Evolutionary conservation across 2,888 invertebrate species (phyloP), one percentile per base, ranked within the genome.

Genomic region (Clusia tigrina): DNA sequence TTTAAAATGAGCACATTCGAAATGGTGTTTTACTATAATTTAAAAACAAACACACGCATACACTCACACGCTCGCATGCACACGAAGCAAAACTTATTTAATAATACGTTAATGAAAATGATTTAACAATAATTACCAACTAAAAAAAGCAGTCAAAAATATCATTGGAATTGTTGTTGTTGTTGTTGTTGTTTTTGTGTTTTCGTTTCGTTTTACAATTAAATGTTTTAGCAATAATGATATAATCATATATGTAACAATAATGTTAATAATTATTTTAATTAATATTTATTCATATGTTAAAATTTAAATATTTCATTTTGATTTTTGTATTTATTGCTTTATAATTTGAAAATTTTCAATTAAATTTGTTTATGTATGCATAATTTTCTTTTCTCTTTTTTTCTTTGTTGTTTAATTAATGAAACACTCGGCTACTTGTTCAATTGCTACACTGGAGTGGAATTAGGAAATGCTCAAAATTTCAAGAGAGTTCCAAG

Each of bases 101-200:
- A 23, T 52, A 52, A 52, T 12, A 52, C 22, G n/a, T n/a, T 74
- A 77, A 77, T 73, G 74, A 76, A 76, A 74, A 73, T n/a, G 72
- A 72, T 71, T 71, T 72, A 75, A 76, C 67, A 71, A 71, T 70
- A 77, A 58, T 69, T 67, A 69, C 65, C 68, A 73, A 71, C 71
- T 73, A 77, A 75, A 76, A n/a, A n/a, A 71, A 67, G 73, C 77
- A 77, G 77, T 76, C 77, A 71, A 74, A n/a, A 71, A 70, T 72
- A 71, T 72, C 67, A 76, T 71, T 76, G 79, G 79, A 78, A 78
- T 77, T 70, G 71, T 69, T 70, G 66, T 67, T 69, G 57, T 58
- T 62, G 58, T 58, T 58, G 53, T 54, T 58, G 62, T 71, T 67
- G 64, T 60, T 71, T 63, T 58, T n/a, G n/a, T n/a, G n/a, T n/a